Conservation (phyloP, 1,140 invertebrate species). For the Magallana ariakensis region DNA sequence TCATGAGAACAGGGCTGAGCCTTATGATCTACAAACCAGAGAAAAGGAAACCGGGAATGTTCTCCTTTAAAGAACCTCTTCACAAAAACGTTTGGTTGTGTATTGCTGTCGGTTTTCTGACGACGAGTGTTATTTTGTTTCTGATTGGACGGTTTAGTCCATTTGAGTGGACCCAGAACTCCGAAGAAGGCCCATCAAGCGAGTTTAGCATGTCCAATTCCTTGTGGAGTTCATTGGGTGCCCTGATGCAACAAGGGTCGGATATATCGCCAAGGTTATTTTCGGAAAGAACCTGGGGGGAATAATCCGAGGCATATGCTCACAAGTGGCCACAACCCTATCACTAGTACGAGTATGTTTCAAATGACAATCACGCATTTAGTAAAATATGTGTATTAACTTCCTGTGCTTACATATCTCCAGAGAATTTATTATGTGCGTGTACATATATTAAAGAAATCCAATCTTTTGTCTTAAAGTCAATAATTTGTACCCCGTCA, state of each 20-base stretch:
- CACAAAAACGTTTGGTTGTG: constrained; percentile 84
- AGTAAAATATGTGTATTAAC: too few relatives aligned
- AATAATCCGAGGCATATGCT: too few relatives aligned
- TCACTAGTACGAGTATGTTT: too few relatives aligned
- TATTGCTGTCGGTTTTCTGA: constrained; percentile 80
- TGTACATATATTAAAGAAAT: too few relatives aligned
- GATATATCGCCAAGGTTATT: constrained; percentile 94
- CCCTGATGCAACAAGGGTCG: constrained; percentile 98
- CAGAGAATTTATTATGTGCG: too few relatives aligned
- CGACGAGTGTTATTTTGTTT: constrained; percentile 96
- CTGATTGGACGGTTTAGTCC: constrained; percentile 90
- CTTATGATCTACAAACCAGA: constrained; percentile 79
- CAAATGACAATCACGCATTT: too few relatives aligned
- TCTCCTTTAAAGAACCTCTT: constrained; percentile 98
- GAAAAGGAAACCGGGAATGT: constrained; percentile 86
- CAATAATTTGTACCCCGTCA: too few relatives aligned
- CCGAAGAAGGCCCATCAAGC: constrained; percentile 81
- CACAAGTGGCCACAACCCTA: too few relatives aligned
- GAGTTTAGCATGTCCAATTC: constrained; percentile 86
- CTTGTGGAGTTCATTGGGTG: constrained; percentile 95
- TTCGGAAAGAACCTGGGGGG: too few relatives aligned
- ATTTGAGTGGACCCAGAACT: constrained; percentile 88
- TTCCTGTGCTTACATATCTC: too few relatives aligned
- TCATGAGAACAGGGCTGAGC: constrained; percentile 78
- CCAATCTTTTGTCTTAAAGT: too few relatives aligned